A percentile compares a stretch with the other conserved stretches of the same genome.
phyloP scores from a whole-genome alignment of 2,888 invertebrate species.

The Chironomus tentans region DNA sequence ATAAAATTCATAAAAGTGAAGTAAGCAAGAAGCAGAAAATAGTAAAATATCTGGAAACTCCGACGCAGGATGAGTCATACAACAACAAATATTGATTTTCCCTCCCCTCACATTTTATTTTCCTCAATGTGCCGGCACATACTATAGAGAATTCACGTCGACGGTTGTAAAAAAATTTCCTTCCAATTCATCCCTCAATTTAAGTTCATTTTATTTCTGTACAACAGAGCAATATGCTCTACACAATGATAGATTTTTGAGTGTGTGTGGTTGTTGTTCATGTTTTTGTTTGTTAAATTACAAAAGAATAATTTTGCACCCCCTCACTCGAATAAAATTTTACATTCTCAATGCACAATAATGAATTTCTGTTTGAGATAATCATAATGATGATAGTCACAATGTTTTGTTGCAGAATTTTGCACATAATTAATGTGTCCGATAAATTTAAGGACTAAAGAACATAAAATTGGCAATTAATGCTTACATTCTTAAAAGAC shows the following conservation, averaged over 20 bases:
- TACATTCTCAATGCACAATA: no score
- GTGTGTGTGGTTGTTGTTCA: not conserved
- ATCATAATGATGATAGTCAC: no score
- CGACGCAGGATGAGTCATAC: constrained; percentile 6
- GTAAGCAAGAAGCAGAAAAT: not conserved
- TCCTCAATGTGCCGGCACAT: constrained; percentile 21
- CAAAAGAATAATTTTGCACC: not conserved
- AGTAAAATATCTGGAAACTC: not conserved
- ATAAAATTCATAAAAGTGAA: not conserved
- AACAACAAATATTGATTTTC: constrained; percentile 20
- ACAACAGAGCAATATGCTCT: not conserved
- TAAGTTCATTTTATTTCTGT: not conserved
- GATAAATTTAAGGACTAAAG: no score
- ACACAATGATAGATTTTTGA: not conserved
- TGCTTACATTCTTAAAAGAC: no score
- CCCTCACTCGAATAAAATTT: not conserved
- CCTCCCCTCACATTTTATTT: not conserved
- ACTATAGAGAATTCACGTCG: not conserved
- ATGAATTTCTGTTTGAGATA: no score
- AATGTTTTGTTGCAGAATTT: no score
- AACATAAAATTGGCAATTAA: no score
- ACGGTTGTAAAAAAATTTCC: constrained; percentile 9
- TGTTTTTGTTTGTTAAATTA: not conserved
- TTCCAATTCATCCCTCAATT: constrained; percentile 2
- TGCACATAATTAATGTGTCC: no score